A percentile compares a stretch with the other conserved stretches of the same genome.
These are phyloP conservation scores for Delichon dasypus DNA, from an alignment of 2,797 vertebrate species.

Conservation along the genomic window DNA sequence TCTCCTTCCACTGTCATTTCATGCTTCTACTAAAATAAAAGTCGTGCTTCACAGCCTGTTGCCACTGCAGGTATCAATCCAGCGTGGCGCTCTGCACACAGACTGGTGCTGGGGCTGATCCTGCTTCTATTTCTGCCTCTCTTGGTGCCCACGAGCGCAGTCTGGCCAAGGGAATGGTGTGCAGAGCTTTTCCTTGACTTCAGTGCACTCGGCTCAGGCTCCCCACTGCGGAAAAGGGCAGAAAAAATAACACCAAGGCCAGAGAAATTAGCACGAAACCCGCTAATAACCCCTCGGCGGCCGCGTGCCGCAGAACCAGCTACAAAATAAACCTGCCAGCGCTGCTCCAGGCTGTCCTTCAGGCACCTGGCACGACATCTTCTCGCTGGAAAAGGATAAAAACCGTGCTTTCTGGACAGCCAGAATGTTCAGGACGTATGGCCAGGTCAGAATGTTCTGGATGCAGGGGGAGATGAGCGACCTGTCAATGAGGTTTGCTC, in stretches of 20 bases:
- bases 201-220: neutral
- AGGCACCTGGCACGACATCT: neutral
- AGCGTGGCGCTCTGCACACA: neutral
- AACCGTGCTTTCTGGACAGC: neutral
- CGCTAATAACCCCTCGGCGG: neutral
- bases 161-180: neutral
- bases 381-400: neutral
- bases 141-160: neutral
- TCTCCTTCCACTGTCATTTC: neutral
- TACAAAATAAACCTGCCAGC: neutral
- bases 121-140: neutral
- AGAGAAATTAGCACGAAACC: neutral
- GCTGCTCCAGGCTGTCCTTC: neutral
- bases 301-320: neutral
- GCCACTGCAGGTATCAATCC: neutral
- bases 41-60: neutral
- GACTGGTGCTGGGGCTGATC: neutral
- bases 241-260: neutral
- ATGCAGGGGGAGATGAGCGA: rapidly evolving
- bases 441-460: conserved; percentile 11
- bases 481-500: neutral
- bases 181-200: neutral
- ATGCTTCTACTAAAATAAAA: neutral
- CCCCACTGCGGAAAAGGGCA: neutral
- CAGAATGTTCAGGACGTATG: neutral